Evolutionary conservation across 2,797 vertebrate genomes (phyloP).

Genomic region (Sarcoramphus papa): DNA sequence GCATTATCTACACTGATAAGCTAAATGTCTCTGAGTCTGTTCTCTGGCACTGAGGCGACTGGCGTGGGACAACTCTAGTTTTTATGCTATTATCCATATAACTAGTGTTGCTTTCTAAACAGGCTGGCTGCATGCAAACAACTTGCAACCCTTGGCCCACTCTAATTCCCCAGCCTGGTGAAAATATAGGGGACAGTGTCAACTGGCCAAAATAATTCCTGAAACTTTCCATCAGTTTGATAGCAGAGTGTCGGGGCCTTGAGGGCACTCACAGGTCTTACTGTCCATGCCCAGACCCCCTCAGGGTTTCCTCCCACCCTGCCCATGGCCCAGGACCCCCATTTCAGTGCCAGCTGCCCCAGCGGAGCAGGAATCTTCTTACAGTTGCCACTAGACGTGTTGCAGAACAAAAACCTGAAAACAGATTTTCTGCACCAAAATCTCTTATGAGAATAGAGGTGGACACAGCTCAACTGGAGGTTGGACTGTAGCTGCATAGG

Average conservation of each 20-base stretch:
- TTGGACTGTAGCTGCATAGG: background rate
- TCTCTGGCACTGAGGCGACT: background rate
- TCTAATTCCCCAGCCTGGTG: background rate
- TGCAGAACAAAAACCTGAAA: background rate
- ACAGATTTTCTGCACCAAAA: background rate
- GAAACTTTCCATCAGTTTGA: background rate
- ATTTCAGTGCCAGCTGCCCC: background rate
- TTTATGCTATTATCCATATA: background rate
- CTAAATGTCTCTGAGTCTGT: background rate
- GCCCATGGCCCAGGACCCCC: background rate
- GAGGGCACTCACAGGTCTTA: background rate
- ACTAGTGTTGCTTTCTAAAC: background rate
- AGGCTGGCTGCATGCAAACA: background rate
- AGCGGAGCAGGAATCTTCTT: background rate
- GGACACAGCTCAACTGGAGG: background rate
- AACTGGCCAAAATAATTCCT: background rate
- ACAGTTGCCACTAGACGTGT: background rate
- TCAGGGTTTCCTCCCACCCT: background rate
- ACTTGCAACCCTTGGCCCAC: background rate
- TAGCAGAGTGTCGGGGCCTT: background rate
- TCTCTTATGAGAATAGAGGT: background rate
- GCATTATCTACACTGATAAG: background rate
- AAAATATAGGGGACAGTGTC: background rate
- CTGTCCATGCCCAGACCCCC: background rate
- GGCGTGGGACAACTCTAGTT: background rate